Conservation (phyloP, 1,140 invertebrate species). For the Panagrolaimus sp. region DNA sequence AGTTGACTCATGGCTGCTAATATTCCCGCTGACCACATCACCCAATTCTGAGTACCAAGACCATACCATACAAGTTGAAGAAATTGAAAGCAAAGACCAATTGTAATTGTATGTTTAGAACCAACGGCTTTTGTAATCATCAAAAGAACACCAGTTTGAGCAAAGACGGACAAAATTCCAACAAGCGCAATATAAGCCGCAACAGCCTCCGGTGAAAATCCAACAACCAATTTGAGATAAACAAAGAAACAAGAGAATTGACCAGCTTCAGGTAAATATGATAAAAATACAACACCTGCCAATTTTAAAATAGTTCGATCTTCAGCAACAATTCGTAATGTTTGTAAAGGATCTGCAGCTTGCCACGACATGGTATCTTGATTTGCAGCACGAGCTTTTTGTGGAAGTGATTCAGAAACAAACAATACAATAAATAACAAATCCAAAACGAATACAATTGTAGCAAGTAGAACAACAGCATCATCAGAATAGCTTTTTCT, state of each 20-base stretch:
- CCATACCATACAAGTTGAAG: conserved; percentile 90
- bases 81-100: conserved; percentile 91
- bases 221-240: conserved; percentile 92
- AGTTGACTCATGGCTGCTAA: conserved; percentile 83
- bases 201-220: conserved; percentile 86
- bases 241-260: conserved; percentile 99
- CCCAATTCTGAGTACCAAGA: conserved; percentile 79
- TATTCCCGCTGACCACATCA: conserved; percentile 97
- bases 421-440: conserved; percentile 95
- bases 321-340: conserved; percentile 84
- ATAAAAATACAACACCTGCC: conserved; percentile 92
- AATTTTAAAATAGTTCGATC: conserved; percentile 92
- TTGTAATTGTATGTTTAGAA: conserved; percentile 91
- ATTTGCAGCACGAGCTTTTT: conserved; percentile 73
- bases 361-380: conserved; percentile 67
- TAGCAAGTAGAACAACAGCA: conserved; percentile 89
- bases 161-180: conserved; percentile 87
- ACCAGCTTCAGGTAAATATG: conserved; percentile 91
- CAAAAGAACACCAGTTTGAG: conserved; percentile 77
- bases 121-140: conserved; percentile 84
- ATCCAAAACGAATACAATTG: conserved; percentile 85
- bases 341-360: conserved; percentile 90
- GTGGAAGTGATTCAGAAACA: conserved; percentile 92
- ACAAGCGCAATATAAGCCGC: conserved; percentile 95
- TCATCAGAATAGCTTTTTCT: conserved; percentile 77